These are phyloP conservation scores for Helostoma temminkii DNA, from an alignment of 2,797 vertebrate species.

Conservation along the genomic window DNA sequence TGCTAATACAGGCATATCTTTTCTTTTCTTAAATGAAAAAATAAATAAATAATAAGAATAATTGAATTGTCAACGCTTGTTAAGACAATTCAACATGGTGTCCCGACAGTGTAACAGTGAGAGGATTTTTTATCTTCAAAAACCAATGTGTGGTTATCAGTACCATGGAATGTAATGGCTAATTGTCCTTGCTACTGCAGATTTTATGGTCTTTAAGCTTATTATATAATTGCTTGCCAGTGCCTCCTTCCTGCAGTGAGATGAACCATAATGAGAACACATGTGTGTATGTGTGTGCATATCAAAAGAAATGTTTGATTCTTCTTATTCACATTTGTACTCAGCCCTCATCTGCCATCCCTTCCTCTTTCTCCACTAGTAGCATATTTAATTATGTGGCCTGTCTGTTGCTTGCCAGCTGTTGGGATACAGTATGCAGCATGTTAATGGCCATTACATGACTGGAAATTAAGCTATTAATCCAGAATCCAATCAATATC, in stretches of 20 bases:
- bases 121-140: slow-evolving; percentile 80
- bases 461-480: slow-evolving; percentile 90
- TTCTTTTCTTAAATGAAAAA: slow-evolving; percentile 30
- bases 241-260: slow-evolving; percentile 83
- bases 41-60: slow-evolving; percentile 65
- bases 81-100: slow-evolving; percentile 81
- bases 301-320: slow-evolving; percentile 63
- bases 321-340: slow-evolving; percentile 58
- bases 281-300: slow-evolving; percentile 39
- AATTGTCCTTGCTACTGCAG: slow-evolving; percentile 80
- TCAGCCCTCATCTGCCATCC: slow-evolving; percentile 46
- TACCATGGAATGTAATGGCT: slow-evolving; percentile 79
- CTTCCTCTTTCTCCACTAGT: slow-evolving; percentile 71
- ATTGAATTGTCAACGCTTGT: slow-evolving; percentile 79
- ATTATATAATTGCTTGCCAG: slow-evolving; percentile 93
- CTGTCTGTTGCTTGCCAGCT: slow-evolving; percentile 55
- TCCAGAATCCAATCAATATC: slow-evolving; percentile 89
- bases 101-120: slow-evolving; percentile 75
- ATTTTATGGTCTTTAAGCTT: slow-evolving; percentile 93
- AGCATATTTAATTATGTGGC: slow-evolving; percentile 93
- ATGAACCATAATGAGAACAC: slow-evolving; percentile 82
- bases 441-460: slow-evolving; percentile 89
- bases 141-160: slow-evolving; percentile 78
- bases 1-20: slow-evolving; percentile 62
- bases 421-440: slow-evolving; percentile 63